A percentile compares a stretch with the other conserved stretches of the same genome.
These are phyloP conservation scores for Phodopus roborovskii DNA, from an alignment of 2,113 vertebrate species.

Conservation along the genomic window DNA sequence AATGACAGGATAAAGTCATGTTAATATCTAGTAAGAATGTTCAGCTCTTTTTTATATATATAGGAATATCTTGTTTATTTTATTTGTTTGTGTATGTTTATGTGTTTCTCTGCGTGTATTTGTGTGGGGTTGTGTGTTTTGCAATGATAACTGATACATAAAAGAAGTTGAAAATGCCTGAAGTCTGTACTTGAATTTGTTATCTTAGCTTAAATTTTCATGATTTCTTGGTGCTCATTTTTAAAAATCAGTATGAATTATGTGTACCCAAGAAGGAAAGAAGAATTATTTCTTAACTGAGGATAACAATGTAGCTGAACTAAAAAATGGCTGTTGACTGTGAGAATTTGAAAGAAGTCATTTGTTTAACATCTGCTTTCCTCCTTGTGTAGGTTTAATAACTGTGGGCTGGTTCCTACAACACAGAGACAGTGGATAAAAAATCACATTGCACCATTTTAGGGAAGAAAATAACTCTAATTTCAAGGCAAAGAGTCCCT, in stretches of 20 bases:
- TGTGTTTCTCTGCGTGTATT: neutral
- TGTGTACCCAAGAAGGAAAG: neutral
- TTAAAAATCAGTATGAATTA: neutral
- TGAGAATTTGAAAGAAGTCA: neutral
- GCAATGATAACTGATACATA: neutral
- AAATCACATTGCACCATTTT: neutral
- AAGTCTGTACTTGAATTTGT: neutral
- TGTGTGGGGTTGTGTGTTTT: neutral
- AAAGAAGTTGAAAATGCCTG: neutral
- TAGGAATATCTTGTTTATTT: neutral
- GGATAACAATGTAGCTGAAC: accelerated
- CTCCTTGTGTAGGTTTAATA: neutral
- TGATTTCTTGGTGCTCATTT: neutral
- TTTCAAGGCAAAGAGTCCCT: neutral
- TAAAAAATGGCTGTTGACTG: neutral
- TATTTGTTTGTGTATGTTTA: neutral
- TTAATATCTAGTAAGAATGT: neutral
- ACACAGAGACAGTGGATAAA: neutral
- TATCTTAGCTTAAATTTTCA: neutral
- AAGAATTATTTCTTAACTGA: neutral
- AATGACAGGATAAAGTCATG: neutral
- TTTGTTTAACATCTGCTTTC: neutral
- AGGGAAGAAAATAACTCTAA: neutral
- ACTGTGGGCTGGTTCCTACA: neutral
- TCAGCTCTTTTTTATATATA: neutral